Evolutionary conservation across 2,888 invertebrate species (phyloP).

Genomic region (Folsomia manolachei): DNA sequence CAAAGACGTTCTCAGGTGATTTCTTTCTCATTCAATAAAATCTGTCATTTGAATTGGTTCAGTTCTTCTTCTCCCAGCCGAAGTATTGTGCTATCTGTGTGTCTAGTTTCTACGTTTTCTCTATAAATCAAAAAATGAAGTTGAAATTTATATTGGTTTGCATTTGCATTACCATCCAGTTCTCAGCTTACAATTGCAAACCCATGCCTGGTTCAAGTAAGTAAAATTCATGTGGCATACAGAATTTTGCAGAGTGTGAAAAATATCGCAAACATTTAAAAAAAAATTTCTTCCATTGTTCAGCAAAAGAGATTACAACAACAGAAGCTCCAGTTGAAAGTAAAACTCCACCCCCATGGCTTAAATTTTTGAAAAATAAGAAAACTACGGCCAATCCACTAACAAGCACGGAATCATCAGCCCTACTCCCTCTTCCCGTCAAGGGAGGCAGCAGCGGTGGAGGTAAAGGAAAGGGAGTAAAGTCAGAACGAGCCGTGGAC

Average conservation of each 20-base stretch:
- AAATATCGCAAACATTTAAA: no score
- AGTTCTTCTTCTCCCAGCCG: no score
- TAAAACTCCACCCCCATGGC: constrained; percentile 19
- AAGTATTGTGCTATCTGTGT: no score
- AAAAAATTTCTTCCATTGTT: no score
- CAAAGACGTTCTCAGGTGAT: no score
- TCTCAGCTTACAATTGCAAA: background rate
- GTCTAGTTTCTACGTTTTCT: no score
- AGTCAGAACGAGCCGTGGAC: background rate
- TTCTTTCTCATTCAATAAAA: no score
- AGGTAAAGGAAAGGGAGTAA: background rate
- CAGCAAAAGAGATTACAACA: no score
- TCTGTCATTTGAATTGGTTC: no score
- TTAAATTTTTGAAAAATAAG: constrained; percentile 12
- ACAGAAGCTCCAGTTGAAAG: background rate
- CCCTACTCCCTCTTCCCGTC: background rate
- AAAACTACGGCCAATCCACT: background rate
- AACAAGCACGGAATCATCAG: background rate
- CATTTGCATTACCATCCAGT: background rate
- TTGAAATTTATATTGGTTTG: background rate
- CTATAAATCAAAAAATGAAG: no score
- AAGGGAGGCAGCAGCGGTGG: constrained; percentile 13
- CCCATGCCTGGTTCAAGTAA: background rate
- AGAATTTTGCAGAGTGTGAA: no score
- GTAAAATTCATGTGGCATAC: background rate